These are phyloP conservation scores for Nomia melanderi DNA, from an alignment of 1,140 invertebrate genomes.

Conservation along the genomic window DNA sequence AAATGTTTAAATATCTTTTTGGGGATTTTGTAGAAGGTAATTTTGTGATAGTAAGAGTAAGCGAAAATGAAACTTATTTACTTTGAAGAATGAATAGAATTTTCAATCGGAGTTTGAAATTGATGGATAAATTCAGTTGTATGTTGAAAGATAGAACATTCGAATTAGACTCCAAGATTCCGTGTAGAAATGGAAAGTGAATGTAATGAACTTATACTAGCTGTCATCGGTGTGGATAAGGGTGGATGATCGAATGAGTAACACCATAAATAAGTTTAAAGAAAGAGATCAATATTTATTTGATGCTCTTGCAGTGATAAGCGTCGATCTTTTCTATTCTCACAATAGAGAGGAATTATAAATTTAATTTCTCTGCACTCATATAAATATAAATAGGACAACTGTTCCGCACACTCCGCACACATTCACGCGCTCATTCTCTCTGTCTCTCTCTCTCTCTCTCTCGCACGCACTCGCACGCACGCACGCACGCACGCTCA, in stretches of 20 bases:
- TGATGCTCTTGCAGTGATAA: conserved; percentile 79
- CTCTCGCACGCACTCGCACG: conserved; percentile 56
- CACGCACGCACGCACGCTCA: conserved; percentile 53
- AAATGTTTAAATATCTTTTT: too few relatives aligned
- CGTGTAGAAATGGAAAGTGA: background rate
- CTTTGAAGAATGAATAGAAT: too few relatives aligned
- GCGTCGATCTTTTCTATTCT: conserved; percentile 77
- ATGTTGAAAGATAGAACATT: too few relatives aligned
- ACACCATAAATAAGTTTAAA: conserved; percentile 60
- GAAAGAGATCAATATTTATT: conserved; percentile 81
- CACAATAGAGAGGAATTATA: conserved; percentile 78
- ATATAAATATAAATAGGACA: conserved; percentile 79
- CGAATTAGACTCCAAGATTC: background rate
- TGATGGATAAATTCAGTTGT: too few relatives aligned
- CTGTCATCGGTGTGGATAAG: background rate
- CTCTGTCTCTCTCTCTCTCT: too few relatives aligned
- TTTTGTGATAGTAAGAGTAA: too few relatives aligned
- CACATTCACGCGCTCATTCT: conserved; percentile 63
- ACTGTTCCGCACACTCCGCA: conserved; percentile 51
- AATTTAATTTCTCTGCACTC: conserved; percentile 71
- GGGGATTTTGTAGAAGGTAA: too few relatives aligned
- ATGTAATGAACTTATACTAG: background rate
- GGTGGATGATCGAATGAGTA: conserved; percentile 21
- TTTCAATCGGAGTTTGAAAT: too few relatives aligned
- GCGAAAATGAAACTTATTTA: too few relatives aligned